These are phyloP conservation scores for Anguilla megastoma DNA, from an alignment of 2,797 vertebrate genomes.

Conservation along the genomic window DNA sequence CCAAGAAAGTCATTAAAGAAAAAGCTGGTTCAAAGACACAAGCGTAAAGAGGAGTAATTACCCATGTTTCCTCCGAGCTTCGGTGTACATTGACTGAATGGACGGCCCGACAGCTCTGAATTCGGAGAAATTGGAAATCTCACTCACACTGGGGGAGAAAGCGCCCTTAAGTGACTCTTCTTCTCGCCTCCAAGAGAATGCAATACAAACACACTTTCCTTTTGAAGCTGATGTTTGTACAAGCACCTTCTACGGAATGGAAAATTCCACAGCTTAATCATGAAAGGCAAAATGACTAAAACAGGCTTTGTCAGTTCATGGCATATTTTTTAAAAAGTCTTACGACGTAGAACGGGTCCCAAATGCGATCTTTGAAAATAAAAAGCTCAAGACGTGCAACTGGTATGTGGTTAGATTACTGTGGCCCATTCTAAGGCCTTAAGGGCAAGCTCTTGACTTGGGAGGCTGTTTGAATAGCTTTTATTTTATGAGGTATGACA, in stretches of 20 bases:
- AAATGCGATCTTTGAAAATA: neutral
- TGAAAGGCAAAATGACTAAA: neutral
- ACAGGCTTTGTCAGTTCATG: neutral
- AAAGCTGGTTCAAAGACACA: conserved; percentile 21
- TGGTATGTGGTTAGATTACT: neutral
- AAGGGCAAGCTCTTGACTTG: neutral
- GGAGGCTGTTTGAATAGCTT: neutral
- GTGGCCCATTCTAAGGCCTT: neutral
- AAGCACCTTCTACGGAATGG: conserved; percentile 3
- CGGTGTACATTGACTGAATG: neutral
- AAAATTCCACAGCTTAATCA: neutral
- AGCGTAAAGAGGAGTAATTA: neutral
- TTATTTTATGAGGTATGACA: neutral
- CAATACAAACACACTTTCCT: conserved; percentile 23
- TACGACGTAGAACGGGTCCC: neutral
- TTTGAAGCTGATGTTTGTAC: conserved; percentile 28
- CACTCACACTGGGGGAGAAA: neutral
- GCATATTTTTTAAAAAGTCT: neutral
- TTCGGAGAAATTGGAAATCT: neutral
- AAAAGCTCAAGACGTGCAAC: neutral
- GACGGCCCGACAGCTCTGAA: neutral
- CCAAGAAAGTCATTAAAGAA: neutral
- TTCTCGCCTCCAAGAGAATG: neutral
- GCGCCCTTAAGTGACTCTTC: conserved; percentile 20
- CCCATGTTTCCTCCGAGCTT: neutral